Conservation (phyloP, 2,888 invertebrate genomes). For the Diachrysia chrysitis region DNA sequence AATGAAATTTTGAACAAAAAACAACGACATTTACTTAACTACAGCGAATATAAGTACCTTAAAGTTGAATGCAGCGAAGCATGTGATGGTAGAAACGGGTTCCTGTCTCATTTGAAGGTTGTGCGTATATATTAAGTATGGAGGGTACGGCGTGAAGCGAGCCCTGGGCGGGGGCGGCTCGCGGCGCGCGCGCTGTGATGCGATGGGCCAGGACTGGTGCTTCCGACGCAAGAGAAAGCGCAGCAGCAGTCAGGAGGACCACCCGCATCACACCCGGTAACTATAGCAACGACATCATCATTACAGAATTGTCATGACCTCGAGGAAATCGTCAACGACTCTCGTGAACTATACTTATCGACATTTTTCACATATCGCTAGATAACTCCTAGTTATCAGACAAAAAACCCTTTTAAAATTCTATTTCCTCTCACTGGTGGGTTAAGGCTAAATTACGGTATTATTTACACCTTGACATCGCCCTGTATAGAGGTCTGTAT, state of each 20-base stretch:
- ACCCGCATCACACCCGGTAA: conserved; percentile 90
- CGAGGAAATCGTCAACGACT: too few relatives aligned
- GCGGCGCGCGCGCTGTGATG: conserved; percentile 88
- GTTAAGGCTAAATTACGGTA: background rate
- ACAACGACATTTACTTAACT: conserved; percentile 30
- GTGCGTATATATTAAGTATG: conserved; percentile 52
- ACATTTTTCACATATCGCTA: too few relatives aligned
- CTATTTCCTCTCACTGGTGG: too few relatives aligned
- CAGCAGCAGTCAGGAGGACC: conserved; percentile 90
- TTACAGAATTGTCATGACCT: too few relatives aligned
- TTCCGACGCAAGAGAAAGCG: conserved; percentile 92
- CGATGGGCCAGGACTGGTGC: conserved; percentile 94
- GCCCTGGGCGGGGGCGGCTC: conserved; percentile 88
- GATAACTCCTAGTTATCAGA: too few relatives aligned
- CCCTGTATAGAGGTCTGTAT: too few relatives aligned
- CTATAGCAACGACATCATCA: conserved; percentile 20
- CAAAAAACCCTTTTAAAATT: too few relatives aligned
- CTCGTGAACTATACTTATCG: too few relatives aligned
- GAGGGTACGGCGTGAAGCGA: conserved; percentile 75
- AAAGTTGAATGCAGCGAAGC: conserved; percentile 16
- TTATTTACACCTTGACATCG: background rate
- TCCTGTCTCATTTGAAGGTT: conserved; percentile 40
- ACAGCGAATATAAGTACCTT: conserved; percentile 35
- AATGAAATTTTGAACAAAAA: conserved; percentile 46
- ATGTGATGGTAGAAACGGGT: conserved; percentile 44